These are phyloP conservation scores for Strongylocentrotus purpuratus DNA, from an alignment of 35 echinoderm and acorn worm species.

Conservation along the genomic window DNA sequence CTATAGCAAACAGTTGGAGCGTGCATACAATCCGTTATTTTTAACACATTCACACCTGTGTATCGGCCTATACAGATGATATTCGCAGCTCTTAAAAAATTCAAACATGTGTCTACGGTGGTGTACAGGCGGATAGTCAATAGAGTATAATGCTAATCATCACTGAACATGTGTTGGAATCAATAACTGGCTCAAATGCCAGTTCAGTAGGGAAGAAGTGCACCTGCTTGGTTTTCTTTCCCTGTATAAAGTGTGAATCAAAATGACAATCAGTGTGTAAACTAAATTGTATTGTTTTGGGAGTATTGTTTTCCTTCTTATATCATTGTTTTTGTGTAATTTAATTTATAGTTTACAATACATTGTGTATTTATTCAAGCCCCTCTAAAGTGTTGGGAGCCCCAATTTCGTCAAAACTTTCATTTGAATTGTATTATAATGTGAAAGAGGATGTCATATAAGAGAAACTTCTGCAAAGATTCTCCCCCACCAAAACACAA, in stretches of 20 bases:
- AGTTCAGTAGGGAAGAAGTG: not conserved
- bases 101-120: not conserved
- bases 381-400: too few species aligned
- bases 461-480: too few species aligned
- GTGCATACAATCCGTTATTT: not conserved
- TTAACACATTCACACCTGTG: conserved; percentile 16
- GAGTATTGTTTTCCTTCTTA: not conserved
- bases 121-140: not conserved
- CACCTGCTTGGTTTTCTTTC: not conserved
- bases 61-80: not conserved
- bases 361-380: too few species aligned
- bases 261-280: not conserved
- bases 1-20: not conserved
- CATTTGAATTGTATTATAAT: too few species aligned
- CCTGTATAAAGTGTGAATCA: not conserved
- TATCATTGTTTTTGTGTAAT: too few species aligned
- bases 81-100: not conserved
- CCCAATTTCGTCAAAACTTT: too few species aligned
- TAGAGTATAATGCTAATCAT: not conserved
- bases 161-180: not conserved
- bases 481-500: too few species aligned
- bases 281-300: not conserved
- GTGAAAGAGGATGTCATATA: too few species aligned
- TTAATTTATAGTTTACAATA: too few species aligned
- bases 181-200: not conserved